A percentile compares a stretch with the other conserved stretches of the same genome.
Evolutionary conservation across 1,140 invertebrate genomes (phyloP).

Genomic region (Galendromus occidentalis): DNA sequence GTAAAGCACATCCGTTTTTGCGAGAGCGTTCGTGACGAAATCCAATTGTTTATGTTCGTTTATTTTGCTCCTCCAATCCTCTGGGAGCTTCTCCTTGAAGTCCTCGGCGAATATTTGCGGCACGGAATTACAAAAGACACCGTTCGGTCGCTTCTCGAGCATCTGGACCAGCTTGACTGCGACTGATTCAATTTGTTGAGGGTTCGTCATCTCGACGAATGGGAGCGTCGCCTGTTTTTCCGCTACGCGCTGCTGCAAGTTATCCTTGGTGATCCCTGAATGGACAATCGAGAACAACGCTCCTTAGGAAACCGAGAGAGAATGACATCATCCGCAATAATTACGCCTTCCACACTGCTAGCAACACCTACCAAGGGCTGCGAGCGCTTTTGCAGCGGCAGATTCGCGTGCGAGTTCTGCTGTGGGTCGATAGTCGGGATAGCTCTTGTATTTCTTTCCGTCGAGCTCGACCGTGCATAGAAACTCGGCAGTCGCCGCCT

Average conservation of each 20-base stretch:
- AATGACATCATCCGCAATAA: too few species aligned
- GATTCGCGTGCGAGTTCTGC: neutral
- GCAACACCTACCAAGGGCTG: neutral
- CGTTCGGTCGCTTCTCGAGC: conserved; percentile 7
- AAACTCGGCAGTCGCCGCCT: neutral
- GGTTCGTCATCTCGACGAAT: neutral
- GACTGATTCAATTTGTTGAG: neutral
- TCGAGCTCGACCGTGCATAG: conserved; percentile 7
- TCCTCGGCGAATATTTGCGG: neutral
- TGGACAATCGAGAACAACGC: neutral
- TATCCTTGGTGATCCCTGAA: conserved; percentile 8
- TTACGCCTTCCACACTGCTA: too few species aligned
- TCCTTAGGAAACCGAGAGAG: too few species aligned
- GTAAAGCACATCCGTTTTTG: neutral
- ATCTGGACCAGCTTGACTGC: neutral
- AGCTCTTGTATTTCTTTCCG: conserved; percentile 1
- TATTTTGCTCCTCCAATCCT: neutral
- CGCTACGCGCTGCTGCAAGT: conserved; percentile 9
- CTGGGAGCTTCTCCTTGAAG: neutral
- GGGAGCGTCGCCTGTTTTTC: conserved; percentile 3
- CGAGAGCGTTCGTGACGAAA: neutral
- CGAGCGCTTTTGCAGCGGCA: conserved; percentile 1
- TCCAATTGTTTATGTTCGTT: neutral
- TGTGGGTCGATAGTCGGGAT: conserved; percentile 2
- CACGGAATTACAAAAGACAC: neutral